A percentile compares a stretch with the other conserved stretches of the same genome.
These are phyloP conservation scores for Leptonema lineaticorne DNA, from an alignment of 1,140 invertebrate species.

Conservation along the genomic window DNA sequence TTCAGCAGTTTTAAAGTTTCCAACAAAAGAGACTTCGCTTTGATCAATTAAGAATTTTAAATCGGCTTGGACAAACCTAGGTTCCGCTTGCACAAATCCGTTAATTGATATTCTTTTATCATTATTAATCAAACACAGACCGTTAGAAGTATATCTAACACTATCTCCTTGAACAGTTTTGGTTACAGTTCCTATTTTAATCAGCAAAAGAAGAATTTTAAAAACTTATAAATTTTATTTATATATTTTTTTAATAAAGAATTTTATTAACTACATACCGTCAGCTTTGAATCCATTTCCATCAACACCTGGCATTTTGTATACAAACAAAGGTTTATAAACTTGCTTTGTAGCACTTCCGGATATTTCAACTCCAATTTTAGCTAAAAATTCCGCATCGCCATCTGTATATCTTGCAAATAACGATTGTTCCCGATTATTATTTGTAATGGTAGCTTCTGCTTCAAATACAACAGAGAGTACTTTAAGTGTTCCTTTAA, in stretches of 20 bases:
- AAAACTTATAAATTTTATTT: neutral
- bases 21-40: neutral
- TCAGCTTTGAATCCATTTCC: neutral
- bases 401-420: neutral
- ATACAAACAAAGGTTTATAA: neutral
- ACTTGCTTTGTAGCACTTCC: neutral
- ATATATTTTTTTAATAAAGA: neutral
- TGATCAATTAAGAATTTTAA: constrained; percentile 4
- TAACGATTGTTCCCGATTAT: constrained; percentile 40
- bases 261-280: neutral
- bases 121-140: neutral
- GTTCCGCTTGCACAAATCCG: neutral
- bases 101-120: neutral
- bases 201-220: neutral
- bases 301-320: neutral
- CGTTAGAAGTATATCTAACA: constrained; percentile 1
- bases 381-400: constrained; percentile 4
- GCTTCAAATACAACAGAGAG: constrained; percentile 59
- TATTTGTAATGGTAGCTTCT: constrained; percentile 58
- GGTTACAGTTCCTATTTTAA: neutral
- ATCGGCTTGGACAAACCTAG: neutral
- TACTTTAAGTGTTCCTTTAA: constrained; percentile 59
- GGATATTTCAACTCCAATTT: constrained; percentile 2
- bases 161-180: neutral
- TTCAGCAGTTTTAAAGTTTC: constrained; percentile 25